Evolutionary conservation across 2,888 invertebrate genomes (phyloP), one percentile per base, ranked within the genome.

Genomic region (Ormyrus pomaceus): DNA sequence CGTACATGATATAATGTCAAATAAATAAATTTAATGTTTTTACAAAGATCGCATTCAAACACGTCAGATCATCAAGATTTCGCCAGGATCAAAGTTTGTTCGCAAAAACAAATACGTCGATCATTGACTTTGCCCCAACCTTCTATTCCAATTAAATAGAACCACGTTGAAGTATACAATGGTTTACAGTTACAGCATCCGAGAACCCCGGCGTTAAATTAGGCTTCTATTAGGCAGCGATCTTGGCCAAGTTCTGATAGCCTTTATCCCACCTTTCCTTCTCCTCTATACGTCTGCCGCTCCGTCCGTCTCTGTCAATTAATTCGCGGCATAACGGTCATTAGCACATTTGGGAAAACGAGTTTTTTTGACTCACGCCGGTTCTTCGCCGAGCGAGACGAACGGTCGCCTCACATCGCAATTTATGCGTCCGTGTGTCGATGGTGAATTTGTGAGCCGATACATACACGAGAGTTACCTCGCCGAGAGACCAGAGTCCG

Each of bases 301-400:
- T 34, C 34, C 34, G 34, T 34, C 34, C 34, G 34, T 34, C 34
- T 66, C 76, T 62, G 50, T 68, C 66, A 76, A 80, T 80, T 80
- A 80, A 76, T 80, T 76, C 56, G 68, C 71, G 55, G 51, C 58
- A 76, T 76, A 76, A 72, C 75, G 76, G 76, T 80, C 80, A 80
- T 80, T 80, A 80, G 55, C 72, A 80, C 79, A 65, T 71, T 80
- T 80, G 51, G 70, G 64, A 76, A 65, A 71, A 76, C 76, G 66
- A 61, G 76, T 34, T 66, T 71, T 76, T 76, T 71, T 51, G 48
- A 55, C 55, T 51, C 51, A 11, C 48, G 46, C 7, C 59, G 19
- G 51, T 59, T 6, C 58, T 48, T 48, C 50, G 13, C 50, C 64
- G 13, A 2, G 64, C 53, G 66, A 66, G 66, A 66, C 66, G 58